A percentile compares a stretch with the other conserved stretches of the same genome.
These are phyloP conservation scores for Erynnis tages DNA, from an alignment of 2,888 invertebrate species.

Conservation along the genomic window DNA sequence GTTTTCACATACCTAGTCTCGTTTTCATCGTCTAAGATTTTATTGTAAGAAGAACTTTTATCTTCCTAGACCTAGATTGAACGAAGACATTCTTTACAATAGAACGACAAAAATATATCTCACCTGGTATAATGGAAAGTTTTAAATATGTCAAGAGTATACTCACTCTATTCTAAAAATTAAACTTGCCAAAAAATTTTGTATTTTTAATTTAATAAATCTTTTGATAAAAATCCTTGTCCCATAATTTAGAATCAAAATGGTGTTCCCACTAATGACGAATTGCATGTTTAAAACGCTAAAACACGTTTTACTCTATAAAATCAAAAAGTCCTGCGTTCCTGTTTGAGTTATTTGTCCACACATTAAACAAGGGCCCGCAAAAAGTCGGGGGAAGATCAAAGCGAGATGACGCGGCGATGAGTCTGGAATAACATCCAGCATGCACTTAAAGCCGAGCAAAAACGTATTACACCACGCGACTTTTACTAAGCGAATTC, in stretches of 20 bases:
- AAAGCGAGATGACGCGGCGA: conserved; percentile 66
- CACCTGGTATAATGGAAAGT: no score
- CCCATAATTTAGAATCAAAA: conserved; percentile 2
- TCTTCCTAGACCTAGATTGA: no score
- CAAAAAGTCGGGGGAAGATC: conserved; percentile 75
- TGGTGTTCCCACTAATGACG: conserved; percentile 72
- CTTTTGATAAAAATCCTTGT: neutral
- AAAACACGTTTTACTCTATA: conserved; percentile 61
- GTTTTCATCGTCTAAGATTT: no score
- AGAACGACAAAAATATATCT: no score
- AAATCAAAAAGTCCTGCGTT: conserved; percentile 69
- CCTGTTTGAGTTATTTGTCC: conserved; percentile 78
- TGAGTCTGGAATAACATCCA: conserved; percentile 69
- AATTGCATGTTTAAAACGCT: conserved; percentile 62
- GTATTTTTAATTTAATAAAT: no score
- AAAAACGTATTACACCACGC: conserved; percentile 35
- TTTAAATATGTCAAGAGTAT: no score
- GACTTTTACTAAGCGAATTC: conserved; percentile 35
- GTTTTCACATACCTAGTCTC: no score
- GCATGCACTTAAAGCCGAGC: conserved; percentile 46
- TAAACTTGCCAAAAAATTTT: no score
- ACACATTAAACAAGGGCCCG: conserved; percentile 74
- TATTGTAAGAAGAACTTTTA: no score
- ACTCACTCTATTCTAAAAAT: no score
- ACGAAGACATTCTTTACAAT: no score